Percentiles rank a stretch among this genome's conserved stretches.
phyloP scores from a whole-genome alignment of 92 coral and sea anemone species.

The Epizoanthus illoricatus region DNA sequence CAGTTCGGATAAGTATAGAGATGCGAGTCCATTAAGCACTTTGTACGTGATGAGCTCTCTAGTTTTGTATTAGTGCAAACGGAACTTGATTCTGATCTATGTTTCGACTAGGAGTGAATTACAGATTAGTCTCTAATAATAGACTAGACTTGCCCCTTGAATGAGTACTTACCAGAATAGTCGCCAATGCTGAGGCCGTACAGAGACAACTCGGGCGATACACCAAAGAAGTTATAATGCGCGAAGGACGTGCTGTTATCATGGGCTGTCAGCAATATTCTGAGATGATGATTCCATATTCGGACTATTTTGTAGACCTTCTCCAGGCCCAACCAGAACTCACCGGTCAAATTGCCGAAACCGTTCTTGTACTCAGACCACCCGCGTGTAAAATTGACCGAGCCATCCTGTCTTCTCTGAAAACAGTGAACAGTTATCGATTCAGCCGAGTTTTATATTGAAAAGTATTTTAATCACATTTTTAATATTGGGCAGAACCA shows the following conservation, averaged over 20 bases:
- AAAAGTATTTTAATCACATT: not conserved
- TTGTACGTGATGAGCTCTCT: too few species aligned
- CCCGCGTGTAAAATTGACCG: conserved; percentile 36
- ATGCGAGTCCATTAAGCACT: too few species aligned
- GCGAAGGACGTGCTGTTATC: not conserved
- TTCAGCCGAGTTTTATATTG: too few species aligned
- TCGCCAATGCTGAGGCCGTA: conserved; percentile 29
- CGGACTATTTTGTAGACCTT: conserved; percentile 19
- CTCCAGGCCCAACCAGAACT: conserved; percentile 38
- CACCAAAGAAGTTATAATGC: conserved; percentile 19
- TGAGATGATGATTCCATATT: not conserved
- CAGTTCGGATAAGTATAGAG: too few species aligned
- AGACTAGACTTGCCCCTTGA: too few species aligned
- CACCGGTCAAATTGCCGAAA: conserved; percentile 31
- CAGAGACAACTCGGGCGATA: not conserved
- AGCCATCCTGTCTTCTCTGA: conserved; percentile 30
- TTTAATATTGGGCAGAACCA: not conserved
- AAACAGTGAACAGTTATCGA: not conserved
- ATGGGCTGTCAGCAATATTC: conserved; percentile 15
- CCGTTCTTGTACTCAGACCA: conserved; percentile 32
- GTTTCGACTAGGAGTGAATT: too few species aligned
- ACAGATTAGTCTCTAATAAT: too few species aligned
- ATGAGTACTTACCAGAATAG: not conserved
- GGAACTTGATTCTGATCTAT: too few species aligned
- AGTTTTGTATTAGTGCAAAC: too few species aligned